phyloP scores from a whole-genome alignment of 2,888 invertebrate genomes.

The Eupelmus urozonus region DNA sequence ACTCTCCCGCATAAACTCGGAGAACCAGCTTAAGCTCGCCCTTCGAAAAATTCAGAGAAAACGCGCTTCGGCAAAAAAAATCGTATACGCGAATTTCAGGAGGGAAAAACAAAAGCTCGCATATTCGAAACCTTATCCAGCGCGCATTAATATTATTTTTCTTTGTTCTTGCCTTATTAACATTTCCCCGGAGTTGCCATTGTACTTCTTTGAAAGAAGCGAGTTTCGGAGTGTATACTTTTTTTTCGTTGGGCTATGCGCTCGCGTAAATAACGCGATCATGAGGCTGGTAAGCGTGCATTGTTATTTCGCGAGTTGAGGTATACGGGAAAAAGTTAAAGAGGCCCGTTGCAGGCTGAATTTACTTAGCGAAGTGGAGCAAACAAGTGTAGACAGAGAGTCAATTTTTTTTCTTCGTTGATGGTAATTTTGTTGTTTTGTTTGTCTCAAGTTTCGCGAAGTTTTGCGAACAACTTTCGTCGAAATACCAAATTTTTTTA shows the following conservation, averaged over 20 bases:
- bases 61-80: background rate
- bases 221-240: background rate
- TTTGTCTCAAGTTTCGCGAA: background rate
- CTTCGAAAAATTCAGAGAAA: constrained; percentile 3
- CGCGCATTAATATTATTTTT: constrained; percentile 29
- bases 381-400: background rate
- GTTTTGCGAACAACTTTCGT: background rate
- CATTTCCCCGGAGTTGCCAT: background rate
- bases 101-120: constrained; percentile 8
- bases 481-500: no score
- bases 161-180: constrained; percentile 25
- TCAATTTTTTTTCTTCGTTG: background rate
- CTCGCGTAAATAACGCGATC: constrained; percentile 59
- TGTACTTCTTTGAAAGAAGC: constrained; percentile 6
- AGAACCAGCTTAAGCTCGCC: constrained; percentile 49
- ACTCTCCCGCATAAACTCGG: constrained; percentile 25
- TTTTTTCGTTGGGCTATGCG: background rate
- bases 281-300: constrained; percentile 25
- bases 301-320: constrained; percentile 43
- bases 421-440: constrained; percentile 8
- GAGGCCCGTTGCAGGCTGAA: no score
- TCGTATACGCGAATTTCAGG: no score
- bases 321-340: no score
- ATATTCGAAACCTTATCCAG: background rate
- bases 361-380: constrained; percentile 44